Evolutionary conservation across 35 echinoderm and acorn worm species (phyloP).

Genomic region (Lytechinus pictus): DNA sequence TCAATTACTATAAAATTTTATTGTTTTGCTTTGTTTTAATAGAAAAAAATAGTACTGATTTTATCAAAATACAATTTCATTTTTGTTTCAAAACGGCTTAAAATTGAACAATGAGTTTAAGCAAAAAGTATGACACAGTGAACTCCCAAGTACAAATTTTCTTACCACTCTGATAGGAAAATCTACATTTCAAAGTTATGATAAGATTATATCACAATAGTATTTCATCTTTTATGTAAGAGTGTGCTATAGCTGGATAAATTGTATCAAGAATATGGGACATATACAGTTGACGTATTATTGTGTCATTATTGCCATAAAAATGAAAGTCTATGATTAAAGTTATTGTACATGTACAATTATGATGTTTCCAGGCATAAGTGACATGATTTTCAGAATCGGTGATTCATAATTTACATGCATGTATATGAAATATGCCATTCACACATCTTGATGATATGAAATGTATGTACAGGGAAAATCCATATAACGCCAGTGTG

Average conservation of each 20-base stretch:
- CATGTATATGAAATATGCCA: background rate
- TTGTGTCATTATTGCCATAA: background rate
- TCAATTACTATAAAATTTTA: background rate
- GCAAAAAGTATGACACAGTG: background rate
- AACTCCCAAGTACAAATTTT: background rate
- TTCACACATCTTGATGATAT: background rate
- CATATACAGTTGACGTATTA: too few species aligned
- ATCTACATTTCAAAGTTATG: too few species aligned
- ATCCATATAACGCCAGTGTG: background rate
- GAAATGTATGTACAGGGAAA: too few species aligned
- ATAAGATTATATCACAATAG: too few species aligned
- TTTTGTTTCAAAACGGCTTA: background rate
- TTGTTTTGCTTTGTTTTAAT: background rate
- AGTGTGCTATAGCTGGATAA: too few species aligned
- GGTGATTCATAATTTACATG: background rate
- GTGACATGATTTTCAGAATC: background rate
- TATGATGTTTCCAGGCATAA: too few species aligned
- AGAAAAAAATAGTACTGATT: background rate
- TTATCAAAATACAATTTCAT: background rate
- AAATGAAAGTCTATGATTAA: background rate
- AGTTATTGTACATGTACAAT: background rate
- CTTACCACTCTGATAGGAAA: too few species aligned
- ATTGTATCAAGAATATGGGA: too few species aligned
- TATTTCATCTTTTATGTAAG: too few species aligned
- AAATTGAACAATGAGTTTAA: background rate